Conservation (phyloP, 2,113 vertebrate species). For the Porphyrio hochstetteri region DNA sequence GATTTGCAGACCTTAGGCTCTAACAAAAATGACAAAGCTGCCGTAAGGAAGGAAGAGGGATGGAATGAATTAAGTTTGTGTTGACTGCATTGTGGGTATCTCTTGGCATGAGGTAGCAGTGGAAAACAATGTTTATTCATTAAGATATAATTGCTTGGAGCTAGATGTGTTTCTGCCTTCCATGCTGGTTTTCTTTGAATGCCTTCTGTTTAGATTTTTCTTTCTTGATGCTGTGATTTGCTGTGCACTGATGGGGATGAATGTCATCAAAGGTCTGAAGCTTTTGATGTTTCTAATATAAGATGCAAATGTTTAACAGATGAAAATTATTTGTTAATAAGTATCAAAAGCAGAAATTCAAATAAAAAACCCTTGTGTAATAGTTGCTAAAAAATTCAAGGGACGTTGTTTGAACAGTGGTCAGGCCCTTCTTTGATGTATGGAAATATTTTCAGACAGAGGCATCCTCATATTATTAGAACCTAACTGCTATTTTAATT, state of each 20-base stretch:
- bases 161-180: constrained; percentile 12
- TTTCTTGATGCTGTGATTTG: constrained; percentile 17
- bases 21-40: background rate
- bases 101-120: constrained; percentile 25
- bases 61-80: constrained; percentile 43
- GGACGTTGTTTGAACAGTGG: background rate
- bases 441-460: constrained; percentile 8
- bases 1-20: background rate
- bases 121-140: constrained; percentile 53
- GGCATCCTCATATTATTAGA: background rate
- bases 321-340: constrained; percentile 61
- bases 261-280: constrained; percentile 52
- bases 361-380: constrained; percentile 14
- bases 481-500: background rate
- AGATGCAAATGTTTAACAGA: constrained; percentile 48
- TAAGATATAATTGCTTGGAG: constrained; percentile 28
- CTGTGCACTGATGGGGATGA: constrained; percentile 32
- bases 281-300: constrained; percentile 59
- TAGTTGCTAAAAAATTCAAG: constrained; percentile 18
- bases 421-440: constrained; percentile 21
- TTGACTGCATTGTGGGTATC: background rate
- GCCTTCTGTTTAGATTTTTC: constrained; percentile 28
- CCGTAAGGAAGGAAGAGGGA: background rate
- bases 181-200: constrained; percentile 41
- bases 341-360: constrained; percentile 51